phyloP scores from a whole-genome alignment of 92 coral and sea anemone species.

The Palythoa caribaeorum region DNA sequence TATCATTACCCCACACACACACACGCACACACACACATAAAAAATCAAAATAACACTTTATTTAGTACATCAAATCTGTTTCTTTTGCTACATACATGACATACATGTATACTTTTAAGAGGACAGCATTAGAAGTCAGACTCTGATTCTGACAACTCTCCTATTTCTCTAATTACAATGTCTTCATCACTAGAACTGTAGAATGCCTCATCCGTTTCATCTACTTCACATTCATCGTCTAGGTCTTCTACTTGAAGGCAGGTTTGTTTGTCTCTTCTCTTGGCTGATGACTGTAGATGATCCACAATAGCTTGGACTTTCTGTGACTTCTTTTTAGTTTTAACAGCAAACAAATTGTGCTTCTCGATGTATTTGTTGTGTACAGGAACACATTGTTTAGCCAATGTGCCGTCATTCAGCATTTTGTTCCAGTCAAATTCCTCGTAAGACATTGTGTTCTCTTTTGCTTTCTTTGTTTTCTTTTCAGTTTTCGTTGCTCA shows the following conservation, averaged over 20 bases:
- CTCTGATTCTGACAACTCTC: too few species aligned
- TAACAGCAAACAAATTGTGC: constrained; percentile 53
- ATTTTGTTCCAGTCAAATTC: constrained; percentile 42
- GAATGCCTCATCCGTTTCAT: background rate
- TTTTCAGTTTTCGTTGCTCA: constrained; percentile 30
- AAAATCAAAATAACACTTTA: too few species aligned
- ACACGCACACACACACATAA: too few species aligned
- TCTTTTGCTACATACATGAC: too few species aligned
- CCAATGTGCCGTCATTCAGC: constrained; percentile 40
- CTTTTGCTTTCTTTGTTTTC: constrained; percentile 4
- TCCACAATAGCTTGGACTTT: constrained; percentile 56
- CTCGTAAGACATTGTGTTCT: background rate
- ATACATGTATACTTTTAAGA: too few species aligned
- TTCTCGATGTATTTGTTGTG: constrained; percentile 55
- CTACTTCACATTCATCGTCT: background rate
- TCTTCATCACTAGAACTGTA: background rate
- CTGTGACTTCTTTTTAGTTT: constrained; percentile 57
- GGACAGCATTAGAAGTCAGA: too few species aligned
- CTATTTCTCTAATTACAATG: background rate
- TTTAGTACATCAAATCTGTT: too few species aligned
- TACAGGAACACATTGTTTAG: constrained; percentile 55
- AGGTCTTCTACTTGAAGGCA: background rate
- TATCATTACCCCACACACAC: too few species aligned
- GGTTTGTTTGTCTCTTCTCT: background rate
- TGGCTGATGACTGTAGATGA: constrained; percentile 24